A percentile compares a stretch with the other conserved stretches of the same genome.
These are phyloP conservation scores for Apeira syringaria DNA, from an alignment of 2,888 invertebrate genomes.

Conservation along the genomic window DNA sequence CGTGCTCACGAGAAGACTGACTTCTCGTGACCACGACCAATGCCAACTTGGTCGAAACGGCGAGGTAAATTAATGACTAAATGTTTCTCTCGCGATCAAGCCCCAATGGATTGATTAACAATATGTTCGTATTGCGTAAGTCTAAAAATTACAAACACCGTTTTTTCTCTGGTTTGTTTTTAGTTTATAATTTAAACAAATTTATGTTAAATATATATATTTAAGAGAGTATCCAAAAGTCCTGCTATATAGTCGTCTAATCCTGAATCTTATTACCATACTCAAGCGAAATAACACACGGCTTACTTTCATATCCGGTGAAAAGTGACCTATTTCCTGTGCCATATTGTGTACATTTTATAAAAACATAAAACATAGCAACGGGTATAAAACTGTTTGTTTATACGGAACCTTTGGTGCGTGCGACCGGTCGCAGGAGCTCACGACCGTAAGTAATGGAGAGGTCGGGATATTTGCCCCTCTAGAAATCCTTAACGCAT, in stretches of 20 bases:
- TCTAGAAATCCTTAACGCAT: constrained; percentile 53
- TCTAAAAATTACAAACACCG: too few relatives aligned
- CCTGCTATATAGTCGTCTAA: background rate
- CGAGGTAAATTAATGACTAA: too few relatives aligned
- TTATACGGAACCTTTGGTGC: constrained; percentile 44
- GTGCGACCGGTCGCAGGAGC: constrained; percentile 34
- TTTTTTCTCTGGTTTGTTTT: too few relatives aligned
- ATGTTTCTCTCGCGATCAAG: too few relatives aligned
- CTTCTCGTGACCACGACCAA: too few relatives aligned
- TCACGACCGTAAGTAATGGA: constrained; percentile 60
- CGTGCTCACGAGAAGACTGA: too few relatives aligned
- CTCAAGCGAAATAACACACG: constrained; percentile 6
- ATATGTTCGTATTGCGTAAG: too few relatives aligned
- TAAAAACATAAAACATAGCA: constrained; percentile 29
- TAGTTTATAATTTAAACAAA: too few relatives aligned
- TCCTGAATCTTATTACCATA: constrained; percentile 16
- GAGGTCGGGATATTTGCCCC: constrained; percentile 54
- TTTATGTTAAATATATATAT: too few relatives aligned
- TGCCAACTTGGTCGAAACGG: too few relatives aligned
- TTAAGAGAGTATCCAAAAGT: too few relatives aligned
- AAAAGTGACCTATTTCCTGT: constrained; percentile 20
- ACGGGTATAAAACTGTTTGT: constrained; percentile 47
- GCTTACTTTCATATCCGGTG: constrained; percentile 12
- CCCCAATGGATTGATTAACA: too few relatives aligned
- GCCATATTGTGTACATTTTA: constrained; percentile 23